Evolutionary conservation across 2,113 vertebrate genomes (phyloP).

Genomic region (Labeo rohita): DNA sequence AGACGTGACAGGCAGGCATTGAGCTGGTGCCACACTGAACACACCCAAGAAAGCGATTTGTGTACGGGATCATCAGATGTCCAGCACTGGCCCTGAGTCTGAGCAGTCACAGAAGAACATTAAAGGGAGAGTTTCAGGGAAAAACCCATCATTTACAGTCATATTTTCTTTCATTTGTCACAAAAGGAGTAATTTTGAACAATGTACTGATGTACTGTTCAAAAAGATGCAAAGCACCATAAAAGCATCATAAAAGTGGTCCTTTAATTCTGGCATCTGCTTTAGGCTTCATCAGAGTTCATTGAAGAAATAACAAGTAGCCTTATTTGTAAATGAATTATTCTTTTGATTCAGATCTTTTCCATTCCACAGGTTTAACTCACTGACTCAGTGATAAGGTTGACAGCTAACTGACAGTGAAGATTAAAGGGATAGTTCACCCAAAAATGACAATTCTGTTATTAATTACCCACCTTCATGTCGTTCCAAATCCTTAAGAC

Average conservation of each 20-base stretch:
- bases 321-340: background rate
- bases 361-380: too few species aligned
- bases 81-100: conserved; percentile 82
- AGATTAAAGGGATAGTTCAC: too few species aligned
- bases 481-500: too few species aligned
- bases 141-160: too few species aligned
- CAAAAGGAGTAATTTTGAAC: too few species aligned
- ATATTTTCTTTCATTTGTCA: background rate
- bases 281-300: background rate
- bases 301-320: background rate
- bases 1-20: conserved; percentile 90
- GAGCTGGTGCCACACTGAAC: conserved; percentile 89
- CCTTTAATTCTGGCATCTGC: background rate
- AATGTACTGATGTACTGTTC: too few species aligned
- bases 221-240: too few species aligned
- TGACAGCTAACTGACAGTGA: too few species aligned
- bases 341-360: too few species aligned
- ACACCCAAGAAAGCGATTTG: conserved; percentile 83
- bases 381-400: too few species aligned
- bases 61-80: conserved; percentile 77
- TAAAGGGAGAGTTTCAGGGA: background rate
- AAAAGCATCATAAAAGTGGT: background rate
- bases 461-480: too few species aligned
- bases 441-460: too few species aligned
- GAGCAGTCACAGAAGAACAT: conserved; percentile 37